Evolutionary conservation across 1,140 invertebrate species (phyloP).

Genomic region (Bradynema listronoti): DNA sequence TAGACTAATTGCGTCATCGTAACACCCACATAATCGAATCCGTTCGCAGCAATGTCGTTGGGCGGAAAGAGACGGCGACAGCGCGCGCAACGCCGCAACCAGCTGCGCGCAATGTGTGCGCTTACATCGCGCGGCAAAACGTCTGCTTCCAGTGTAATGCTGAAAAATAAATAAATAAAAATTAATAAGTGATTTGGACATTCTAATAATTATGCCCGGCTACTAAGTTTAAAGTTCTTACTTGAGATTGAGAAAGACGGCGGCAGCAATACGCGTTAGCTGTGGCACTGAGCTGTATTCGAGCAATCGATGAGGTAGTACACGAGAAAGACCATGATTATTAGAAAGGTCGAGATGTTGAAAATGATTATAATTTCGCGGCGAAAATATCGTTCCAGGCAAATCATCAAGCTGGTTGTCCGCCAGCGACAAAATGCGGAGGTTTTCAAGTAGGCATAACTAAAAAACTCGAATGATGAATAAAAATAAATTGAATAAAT

Average conservation of each 20-base stretch:
- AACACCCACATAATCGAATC: not conserved
- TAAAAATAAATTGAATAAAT: no score
- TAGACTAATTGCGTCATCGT: not conserved
- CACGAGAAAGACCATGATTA: not conserved
- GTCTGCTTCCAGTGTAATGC: conserved; percentile 3
- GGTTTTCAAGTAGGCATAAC: not conserved
- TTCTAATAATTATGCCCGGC: no score
- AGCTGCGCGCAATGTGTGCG: conserved; percentile 7
- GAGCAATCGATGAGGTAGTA: not conserved
- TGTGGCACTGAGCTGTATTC: not conserved
- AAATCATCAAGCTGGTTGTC: conserved; percentile 9
- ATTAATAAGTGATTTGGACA: no score
- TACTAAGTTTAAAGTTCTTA: no score
- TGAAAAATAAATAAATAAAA: no score
- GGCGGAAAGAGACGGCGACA: conserved; percentile 4
- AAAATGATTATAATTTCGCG: not conserved
- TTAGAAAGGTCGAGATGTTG: not conserved
- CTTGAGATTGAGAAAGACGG: conserved; percentile 12
- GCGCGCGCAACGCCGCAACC: conserved; percentile 10
- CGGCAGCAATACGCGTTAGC: conserved; percentile 4
- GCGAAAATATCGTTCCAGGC: not conserved
- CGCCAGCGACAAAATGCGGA: not conserved
- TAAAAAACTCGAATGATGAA: not conserved
- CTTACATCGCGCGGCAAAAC: conserved; percentile 2
- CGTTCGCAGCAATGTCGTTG: not conserved